A percentile compares a stretch with the other conserved stretches of the same genome.
phyloP scores from a whole-genome alignment of 23 tunicate genomes.

The Clavelina lepadiformis region DNA sequence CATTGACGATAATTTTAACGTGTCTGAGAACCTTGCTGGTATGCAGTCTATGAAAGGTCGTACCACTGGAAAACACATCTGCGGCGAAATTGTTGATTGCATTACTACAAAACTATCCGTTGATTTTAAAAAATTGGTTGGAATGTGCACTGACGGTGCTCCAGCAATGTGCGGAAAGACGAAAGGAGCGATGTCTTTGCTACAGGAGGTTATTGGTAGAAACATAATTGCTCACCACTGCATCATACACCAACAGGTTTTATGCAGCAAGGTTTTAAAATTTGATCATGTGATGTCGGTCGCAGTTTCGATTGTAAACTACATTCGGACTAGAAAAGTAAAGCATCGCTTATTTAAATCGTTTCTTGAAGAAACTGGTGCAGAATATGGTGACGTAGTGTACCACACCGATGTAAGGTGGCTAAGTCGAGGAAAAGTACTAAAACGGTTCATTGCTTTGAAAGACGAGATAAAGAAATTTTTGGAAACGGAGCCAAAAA shows the following conservation, averaged over 20 bases:
- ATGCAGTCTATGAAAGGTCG: slow-evolving; percentile 49
- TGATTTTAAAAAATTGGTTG: slow-evolving; percentile 38
- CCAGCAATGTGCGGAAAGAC: slow-evolving; percentile 35
- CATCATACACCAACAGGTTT: slow-evolving; percentile 26
- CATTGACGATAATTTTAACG: slow-evolving; percentile 34
- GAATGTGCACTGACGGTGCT: slow-evolving; percentile 50
- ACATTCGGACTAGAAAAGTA: slow-evolving; percentile 24
- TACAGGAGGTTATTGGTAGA: slow-evolving; percentile 33
- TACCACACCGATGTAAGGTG: slow-evolving; percentile 36
- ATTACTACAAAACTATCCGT: slow-evolving; percentile 30
- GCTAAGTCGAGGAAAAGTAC: slow-evolving; percentile 37
- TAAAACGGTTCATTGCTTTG: slow-evolving; percentile 37
- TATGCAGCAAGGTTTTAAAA: slow-evolving; percentile 42
- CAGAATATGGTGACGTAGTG: slow-evolving; percentile 37
- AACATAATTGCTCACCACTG: slow-evolving; percentile 34
- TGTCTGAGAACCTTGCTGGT: slow-evolving; percentile 38
- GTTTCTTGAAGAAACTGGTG: slow-evolving; percentile 29
- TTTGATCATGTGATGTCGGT: slow-evolving; percentile 44
- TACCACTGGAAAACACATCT: slow-evolving; percentile 39
- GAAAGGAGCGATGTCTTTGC: slow-evolving; percentile 36
- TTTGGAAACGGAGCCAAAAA: slow-evolving; percentile 20
- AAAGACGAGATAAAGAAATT: slow-evolving; percentile 20
- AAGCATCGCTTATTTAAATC: slow-evolving; percentile 32
- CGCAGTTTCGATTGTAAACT: slow-evolving; percentile 30
- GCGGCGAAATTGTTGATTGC: slow-evolving; percentile 41